Evolutionary conservation across 2,797 vertebrate genomes (phyloP).

Genomic region (Phalanger gymnotis): DNA sequence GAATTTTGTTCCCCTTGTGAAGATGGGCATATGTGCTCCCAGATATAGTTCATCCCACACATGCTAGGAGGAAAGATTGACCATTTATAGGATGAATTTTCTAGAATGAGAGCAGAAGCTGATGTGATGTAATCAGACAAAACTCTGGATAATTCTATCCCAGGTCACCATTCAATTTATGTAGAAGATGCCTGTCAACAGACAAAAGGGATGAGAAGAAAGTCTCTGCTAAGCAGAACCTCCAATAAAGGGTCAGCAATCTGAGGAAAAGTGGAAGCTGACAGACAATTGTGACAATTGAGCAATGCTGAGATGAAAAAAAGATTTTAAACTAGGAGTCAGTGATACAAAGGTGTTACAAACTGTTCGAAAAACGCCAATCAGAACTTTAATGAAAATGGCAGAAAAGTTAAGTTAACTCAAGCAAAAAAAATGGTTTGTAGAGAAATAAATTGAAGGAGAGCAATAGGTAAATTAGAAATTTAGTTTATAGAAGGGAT

Average conservation of each 20-base stretch:
- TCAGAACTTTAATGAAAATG: constrained; percentile 35
- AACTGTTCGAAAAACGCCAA: constrained; percentile 45
- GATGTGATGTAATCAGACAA: constrained; percentile 38
- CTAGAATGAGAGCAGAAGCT: constrained; percentile 38
- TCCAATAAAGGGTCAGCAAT: background rate
- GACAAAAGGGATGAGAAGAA: constrained; percentile 41
- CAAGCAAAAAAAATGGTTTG: constrained; percentile 40
- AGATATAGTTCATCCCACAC: constrained; percentile 40
- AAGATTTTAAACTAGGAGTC: constrained; percentile 37
- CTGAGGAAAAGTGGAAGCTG: constrained; percentile 14
- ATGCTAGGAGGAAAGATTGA: constrained; percentile 30
- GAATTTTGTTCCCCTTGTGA: constrained; percentile 36
- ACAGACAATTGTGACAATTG: constrained; percentile 20
- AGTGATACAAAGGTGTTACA: constrained; percentile 17
- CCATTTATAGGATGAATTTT: constrained; percentile 42
- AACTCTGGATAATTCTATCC: constrained; percentile 42
- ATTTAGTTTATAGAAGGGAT: constrained; percentile 51
- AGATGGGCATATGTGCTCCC: constrained; percentile 20
- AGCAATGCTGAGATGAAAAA: constrained; percentile 14
- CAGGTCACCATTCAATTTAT: constrained; percentile 21
- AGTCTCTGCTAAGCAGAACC: constrained; percentile 4
- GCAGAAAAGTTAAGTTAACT: constrained; percentile 44
- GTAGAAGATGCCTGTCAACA: constrained; percentile 17
- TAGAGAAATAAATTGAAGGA: constrained; percentile 50
- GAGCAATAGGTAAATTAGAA: constrained; percentile 44